A percentile compares a stretch with the other conserved stretches of the same genome.
Conservation (phyloP, 2,888 invertebrate species). For the Caenorhabditis angaria region DNA sequence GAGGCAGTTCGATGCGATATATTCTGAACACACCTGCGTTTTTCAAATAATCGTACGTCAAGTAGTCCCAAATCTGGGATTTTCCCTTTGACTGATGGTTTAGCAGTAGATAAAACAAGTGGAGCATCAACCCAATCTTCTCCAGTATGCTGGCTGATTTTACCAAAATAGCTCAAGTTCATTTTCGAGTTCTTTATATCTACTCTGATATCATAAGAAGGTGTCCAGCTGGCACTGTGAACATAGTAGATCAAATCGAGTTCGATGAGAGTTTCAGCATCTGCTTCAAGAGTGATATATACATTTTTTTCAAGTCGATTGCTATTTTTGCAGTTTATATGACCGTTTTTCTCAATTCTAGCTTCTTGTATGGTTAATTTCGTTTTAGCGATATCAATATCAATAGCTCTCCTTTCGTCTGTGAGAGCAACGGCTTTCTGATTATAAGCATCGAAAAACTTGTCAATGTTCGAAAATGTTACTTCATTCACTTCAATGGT, state of each 20-base stretch:
- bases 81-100: constrained; percentile 59
- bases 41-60: constrained; percentile 52
- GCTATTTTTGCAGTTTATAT: neutral
- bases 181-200: constrained; percentile 42
- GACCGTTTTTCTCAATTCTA: constrained; percentile 14
- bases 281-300: constrained; percentile 38
- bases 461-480: constrained; percentile 45
- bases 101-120: constrained; percentile 61
- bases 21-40: neutral
- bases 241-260: constrained; percentile 58
- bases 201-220: constrained; percentile 67
- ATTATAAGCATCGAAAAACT: constrained; percentile 52
- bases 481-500: constrained; percentile 23
- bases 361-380: constrained; percentile 26
- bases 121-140: constrained; percentile 72
- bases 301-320: neutral
- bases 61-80: constrained; percentile 65
- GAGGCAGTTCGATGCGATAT: too few relatives aligned
- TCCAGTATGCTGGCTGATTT: constrained; percentile 70
- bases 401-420: neutral
- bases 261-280: constrained; percentile 28
- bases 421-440: constrained; percentile 27
- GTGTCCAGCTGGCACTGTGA: constrained; percentile 60
- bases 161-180: constrained; percentile 43
- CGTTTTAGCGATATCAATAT: constrained; percentile 8